These are phyloP conservation scores for Lepidochitona cinerea DNA, from an alignment of 2,888 invertebrate genomes.

Conservation along the genomic window DNA sequence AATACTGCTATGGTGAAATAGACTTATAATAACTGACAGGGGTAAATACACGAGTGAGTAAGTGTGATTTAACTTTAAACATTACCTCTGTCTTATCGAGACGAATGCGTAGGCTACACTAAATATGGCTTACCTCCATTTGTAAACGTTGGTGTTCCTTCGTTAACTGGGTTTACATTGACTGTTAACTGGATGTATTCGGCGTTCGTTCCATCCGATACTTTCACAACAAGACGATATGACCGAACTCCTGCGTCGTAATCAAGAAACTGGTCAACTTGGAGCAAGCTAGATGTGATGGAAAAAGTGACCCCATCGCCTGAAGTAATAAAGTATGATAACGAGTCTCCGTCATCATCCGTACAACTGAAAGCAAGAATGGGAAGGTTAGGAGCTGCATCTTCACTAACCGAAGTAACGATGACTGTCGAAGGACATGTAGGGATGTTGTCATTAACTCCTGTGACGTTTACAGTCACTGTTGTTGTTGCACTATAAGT, in stretches of 20 bases:
- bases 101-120: too few species aligned
- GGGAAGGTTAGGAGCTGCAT: constrained; percentile 19
- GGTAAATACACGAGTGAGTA: too few species aligned
- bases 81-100: too few species aligned
- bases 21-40: too few species aligned
- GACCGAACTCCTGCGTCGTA: constrained; percentile 30
- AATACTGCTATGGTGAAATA: too few species aligned
- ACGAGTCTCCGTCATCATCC: constrained; percentile 22
- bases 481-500: constrained; percentile 33
- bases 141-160: constrained; percentile 35
- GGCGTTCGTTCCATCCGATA: constrained; percentile 30
- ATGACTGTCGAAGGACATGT: constrained; percentile 34
- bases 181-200: constrained; percentile 30
- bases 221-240: constrained; percentile 32
- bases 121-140: constrained; percentile 34
- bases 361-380: constrained; percentile 27
- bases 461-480: constrained; percentile 29
- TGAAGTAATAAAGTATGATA: constrained; percentile 29
- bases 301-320: constrained; percentile 36
- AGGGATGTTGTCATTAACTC: constrained; percentile 43
- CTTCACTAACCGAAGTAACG: constrained; percentile 34
- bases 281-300: constrained; percentile 25
- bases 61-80: too few species aligned
- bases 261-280: constrained; percentile 32
- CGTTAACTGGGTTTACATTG: constrained; percentile 36